A percentile compares a stretch with the other conserved stretches of the same genome.
phyloP scores from a whole-genome alignment of 2,113 vertebrate genomes.

The Morphnarchus princeps region DNA sequence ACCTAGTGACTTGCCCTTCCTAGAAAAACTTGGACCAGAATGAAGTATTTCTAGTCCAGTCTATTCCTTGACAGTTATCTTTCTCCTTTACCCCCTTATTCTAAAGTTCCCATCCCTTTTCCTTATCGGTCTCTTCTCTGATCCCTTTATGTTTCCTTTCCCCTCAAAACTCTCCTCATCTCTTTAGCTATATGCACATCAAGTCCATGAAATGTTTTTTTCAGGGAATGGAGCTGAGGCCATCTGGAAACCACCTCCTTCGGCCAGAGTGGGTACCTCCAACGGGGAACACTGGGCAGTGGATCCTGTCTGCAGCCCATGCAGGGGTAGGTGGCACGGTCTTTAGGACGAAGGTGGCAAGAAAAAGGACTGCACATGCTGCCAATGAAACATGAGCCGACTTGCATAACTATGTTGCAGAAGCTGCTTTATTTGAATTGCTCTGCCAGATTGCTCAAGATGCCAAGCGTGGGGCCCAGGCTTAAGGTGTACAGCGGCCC shows the following conservation, averaged over 20 bases:
- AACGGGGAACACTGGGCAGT: background rate
- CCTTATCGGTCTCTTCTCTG: background rate
- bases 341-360: background rate
- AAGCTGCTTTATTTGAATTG: background rate
- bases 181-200: background rate
- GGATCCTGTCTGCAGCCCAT: background rate
- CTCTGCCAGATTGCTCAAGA: background rate
- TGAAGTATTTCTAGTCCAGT: background rate
- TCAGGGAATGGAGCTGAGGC: background rate
- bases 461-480: background rate
- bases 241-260: background rate
- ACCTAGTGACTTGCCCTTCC: background rate
- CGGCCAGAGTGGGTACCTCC: background rate
- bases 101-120: background rate
- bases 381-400: rapidly evolving
- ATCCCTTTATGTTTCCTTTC: background rate
- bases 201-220: background rate
- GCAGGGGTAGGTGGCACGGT: background rate
- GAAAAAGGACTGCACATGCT: background rate
- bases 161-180: background rate
- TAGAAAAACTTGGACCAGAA: background rate
- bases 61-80: background rate
- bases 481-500: rapidly evolving
- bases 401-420: background rate
- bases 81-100: background rate